These are phyloP conservation scores for Brachylomia viminalis DNA, from an alignment of 2,888 invertebrate genomes.

Conservation along the genomic window DNA sequence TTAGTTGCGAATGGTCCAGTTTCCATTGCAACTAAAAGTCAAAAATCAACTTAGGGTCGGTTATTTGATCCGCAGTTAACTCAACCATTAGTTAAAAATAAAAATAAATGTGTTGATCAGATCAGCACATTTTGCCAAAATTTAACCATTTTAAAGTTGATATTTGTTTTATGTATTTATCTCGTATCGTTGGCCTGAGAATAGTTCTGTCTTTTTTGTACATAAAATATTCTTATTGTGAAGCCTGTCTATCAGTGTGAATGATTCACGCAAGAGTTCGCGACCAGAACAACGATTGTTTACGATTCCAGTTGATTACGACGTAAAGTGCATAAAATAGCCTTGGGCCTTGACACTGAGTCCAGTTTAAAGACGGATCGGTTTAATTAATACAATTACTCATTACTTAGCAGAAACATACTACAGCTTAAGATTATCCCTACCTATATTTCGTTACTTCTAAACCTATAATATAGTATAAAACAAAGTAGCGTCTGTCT, in stretches of 20 bases:
- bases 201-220: not conserved
- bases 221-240: not conserved
- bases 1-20: too few species aligned
- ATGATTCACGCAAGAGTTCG: not conserved
- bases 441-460: not conserved
- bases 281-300: not conserved
- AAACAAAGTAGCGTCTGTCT: not conserved
- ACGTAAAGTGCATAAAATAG: slow-evolving; percentile 12
- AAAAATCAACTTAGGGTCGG: too few species aligned
- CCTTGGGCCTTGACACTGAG: slow-evolving; percentile 22
- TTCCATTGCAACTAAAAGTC: too few species aligned
- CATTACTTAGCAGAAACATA: not conserved
- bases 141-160: too few species aligned
- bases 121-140: too few species aligned
- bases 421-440: not conserved
- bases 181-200: too few species aligned
- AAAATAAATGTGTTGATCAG: too few species aligned
- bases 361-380: slow-evolving; percentile 1
- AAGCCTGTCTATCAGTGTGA: not conserved
- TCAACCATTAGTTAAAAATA: too few species aligned
- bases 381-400: slow-evolving; percentile 26
- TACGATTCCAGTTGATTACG: not conserved
- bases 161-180: too few species aligned
- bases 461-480: not conserved
- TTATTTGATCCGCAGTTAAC: too few species aligned